phyloP scores from a whole-genome alignment of 1,140 invertebrate species.

The Onthophagus taurus region DNA sequence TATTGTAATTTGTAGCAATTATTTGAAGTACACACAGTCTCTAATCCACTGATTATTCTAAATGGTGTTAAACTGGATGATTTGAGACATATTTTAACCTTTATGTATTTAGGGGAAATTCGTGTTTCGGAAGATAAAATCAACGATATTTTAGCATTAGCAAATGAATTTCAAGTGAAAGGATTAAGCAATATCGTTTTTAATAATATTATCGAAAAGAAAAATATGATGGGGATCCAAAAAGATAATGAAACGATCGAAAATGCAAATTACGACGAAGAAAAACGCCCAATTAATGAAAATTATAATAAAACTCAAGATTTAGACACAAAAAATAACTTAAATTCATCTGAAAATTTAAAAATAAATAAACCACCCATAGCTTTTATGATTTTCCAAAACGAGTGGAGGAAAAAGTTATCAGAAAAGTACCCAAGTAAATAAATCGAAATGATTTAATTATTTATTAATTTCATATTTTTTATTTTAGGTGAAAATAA shows the following conservation, averaged over 20 bases:
- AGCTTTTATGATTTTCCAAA: constrained; percentile 48
- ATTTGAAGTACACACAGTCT: constrained; percentile 37
- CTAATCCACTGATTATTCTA: constrained; percentile 44
- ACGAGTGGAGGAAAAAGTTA: constrained; percentile 41
- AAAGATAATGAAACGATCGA: not conserved
- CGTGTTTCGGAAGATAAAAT: constrained; percentile 40
- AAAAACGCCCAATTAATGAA: not conserved
- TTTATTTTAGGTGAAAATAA: constrained; percentile 36
- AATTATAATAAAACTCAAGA: not conserved
- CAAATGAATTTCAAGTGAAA: constrained; percentile 41
- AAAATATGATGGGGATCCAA: not conserved
- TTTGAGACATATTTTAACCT: constrained; percentile 42
- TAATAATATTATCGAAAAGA: constrained; percentile 1
- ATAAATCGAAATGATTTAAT: not conserved
- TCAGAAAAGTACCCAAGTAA: constrained; percentile 38
- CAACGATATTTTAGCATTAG: constrained; percentile 35
- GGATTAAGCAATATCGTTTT: constrained; percentile 34
- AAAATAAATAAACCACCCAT: constrained; percentile 41
- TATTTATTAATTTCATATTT: constrained; percentile 2
- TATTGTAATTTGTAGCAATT: constrained; percentile 33
- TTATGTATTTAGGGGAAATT: constrained; percentile 49
- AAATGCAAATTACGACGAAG: not conserved
- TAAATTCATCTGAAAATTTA: constrained; percentile 4
- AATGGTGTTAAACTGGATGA: constrained; percentile 41
- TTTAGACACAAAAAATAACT: too few relatives aligned